phyloP scores from a whole-genome alignment of 1,140 invertebrate genomes.

The Halesus radiatus region DNA sequence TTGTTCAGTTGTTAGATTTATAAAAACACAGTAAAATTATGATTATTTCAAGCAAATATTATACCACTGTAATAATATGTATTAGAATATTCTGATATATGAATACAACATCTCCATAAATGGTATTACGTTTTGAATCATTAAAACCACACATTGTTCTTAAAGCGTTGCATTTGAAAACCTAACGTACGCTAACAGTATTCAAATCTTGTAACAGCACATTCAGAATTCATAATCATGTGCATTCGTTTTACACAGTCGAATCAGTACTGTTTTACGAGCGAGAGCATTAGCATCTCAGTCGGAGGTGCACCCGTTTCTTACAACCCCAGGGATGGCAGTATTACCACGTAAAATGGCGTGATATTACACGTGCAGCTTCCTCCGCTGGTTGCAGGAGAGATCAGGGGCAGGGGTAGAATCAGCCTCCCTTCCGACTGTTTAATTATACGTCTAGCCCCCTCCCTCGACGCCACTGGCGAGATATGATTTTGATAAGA shows the following conservation, averaged over 20 bases:
- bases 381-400: neutral
- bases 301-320: conserved; percentile 21
- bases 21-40: no score
- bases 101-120: no score
- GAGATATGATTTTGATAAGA: conserved; percentile 52
- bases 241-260: conserved; percentile 26
- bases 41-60: no score
- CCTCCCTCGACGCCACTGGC: conserved; percentile 44
- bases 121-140: no score
- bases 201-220: conserved; percentile 36
- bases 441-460: conserved; percentile 53
- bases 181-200: conserved; percentile 1
- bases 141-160: no score
- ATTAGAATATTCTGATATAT: no score
- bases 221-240: conserved; percentile 27
- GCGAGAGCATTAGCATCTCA: conserved; percentile 27
- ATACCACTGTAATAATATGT: no score
- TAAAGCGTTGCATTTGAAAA: neutral
- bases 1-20: no score
- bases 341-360: conserved; percentile 39
- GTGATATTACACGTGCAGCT: conserved; percentile 42
- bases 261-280: conserved; percentile 33
- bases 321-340: conserved; percentile 1
- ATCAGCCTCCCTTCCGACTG: conserved; percentile 14
- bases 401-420: neutral